These are phyloP conservation scores for Augochlora pura DNA, from an alignment of 1,140 invertebrate species.

Conservation along the genomic window DNA sequence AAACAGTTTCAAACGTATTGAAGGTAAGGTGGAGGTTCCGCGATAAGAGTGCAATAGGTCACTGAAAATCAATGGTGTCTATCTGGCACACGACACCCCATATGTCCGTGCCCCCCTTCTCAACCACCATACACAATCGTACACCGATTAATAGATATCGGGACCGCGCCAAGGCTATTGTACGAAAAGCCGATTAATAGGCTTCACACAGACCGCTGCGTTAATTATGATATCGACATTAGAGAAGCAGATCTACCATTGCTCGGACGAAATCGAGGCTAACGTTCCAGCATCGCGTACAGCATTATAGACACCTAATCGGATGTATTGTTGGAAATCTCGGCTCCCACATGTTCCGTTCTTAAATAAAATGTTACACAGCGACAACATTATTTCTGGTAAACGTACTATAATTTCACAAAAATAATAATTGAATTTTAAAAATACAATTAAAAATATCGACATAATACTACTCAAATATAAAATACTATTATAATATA, in stretches of 20 bases:
- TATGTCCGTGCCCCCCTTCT: background rate
- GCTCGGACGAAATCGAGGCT: background rate
- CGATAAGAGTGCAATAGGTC: background rate
- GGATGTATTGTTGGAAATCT: too few species aligned
- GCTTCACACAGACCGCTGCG: background rate
- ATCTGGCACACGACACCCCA: background rate
- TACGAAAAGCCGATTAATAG: constrained; percentile 42
- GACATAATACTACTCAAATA: too few species aligned
- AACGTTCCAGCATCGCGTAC: background rate
- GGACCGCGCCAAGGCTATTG: constrained; percentile 3
- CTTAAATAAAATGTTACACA: too few species aligned
- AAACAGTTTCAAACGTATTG: too few species aligned
- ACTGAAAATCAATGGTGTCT: background rate
- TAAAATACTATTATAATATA: too few species aligned
- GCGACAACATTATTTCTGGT: too few species aligned
- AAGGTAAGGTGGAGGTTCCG: background rate
- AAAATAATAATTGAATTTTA: too few species aligned
- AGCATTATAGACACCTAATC: background rate
- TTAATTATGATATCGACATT: constrained; percentile 34
- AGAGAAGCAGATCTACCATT: constrained; percentile 6
- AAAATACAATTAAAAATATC: too few species aligned
- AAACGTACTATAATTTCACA: too few species aligned
- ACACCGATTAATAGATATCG: constrained; percentile 17
- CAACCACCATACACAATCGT: background rate
- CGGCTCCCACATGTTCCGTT: too few species aligned